Conservation (phyloP, 2,888 invertebrate genomes). For the Leptodirus hochenwartii region DNA sequence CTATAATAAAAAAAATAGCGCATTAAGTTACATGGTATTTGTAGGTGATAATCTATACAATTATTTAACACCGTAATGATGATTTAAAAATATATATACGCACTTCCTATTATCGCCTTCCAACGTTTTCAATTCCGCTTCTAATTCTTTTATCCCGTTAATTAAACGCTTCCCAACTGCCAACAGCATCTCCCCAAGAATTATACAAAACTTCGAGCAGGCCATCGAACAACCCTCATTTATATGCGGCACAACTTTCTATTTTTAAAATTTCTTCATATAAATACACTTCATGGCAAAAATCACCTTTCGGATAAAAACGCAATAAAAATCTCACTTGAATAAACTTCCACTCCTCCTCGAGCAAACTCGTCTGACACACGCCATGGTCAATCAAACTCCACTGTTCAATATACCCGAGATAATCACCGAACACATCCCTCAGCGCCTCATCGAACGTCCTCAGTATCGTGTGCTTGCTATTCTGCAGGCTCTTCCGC, state of each 20-base stretch:
- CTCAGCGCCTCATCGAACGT: slow-evolving; percentile 64
- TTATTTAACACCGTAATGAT: slow-evolving; percentile 1
- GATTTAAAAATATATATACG: slow-evolving; percentile 8
- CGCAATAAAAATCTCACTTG: too few species aligned
- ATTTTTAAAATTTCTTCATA: too few species aligned
- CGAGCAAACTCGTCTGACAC: slow-evolving; percentile 56
- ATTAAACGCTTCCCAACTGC: slow-evolving; percentile 30
- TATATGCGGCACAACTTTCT: slow-evolving; percentile 58
- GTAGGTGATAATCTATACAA: neutral
- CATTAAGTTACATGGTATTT: slow-evolving; percentile 17
- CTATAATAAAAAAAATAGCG: slow-evolving; percentile 24
- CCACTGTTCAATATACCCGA: slow-evolving; percentile 74
- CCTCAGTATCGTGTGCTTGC: slow-evolving; percentile 40
- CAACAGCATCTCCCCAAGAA: slow-evolving; percentile 29
- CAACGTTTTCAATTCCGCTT: slow-evolving; percentile 17
- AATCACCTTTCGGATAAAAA: too few species aligned
- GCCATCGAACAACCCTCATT: slow-evolving; percentile 55
- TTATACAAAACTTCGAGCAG: slow-evolving; percentile 52
- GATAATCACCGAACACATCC: slow-evolving; percentile 48
- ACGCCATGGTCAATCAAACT: slow-evolving; percentile 46
- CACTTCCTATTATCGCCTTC: slow-evolving; percentile 21
- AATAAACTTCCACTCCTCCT: slow-evolving; percentile 79
- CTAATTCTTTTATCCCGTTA: slow-evolving; percentile 27
- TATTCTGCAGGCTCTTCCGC: too few species aligned
- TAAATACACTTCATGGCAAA: too few species aligned